Evolutionary conservation across 2,797 vertebrate genomes (phyloP), one percentile per base, ranked within the genome.

Genomic region (Syngnathus acus): DNA sequence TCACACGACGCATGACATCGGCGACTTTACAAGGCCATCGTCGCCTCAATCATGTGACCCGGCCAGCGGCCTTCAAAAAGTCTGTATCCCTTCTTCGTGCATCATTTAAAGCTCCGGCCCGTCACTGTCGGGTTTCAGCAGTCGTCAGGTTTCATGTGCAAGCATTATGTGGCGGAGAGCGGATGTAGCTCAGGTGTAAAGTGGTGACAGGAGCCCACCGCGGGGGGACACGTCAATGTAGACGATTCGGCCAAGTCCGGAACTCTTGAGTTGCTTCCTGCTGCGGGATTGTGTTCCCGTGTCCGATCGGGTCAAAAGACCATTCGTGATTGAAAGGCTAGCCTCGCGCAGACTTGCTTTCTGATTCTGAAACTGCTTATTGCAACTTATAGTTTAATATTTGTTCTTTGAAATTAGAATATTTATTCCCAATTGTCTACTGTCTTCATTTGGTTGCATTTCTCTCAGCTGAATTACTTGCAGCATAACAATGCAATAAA

Each of bases 41-140:
- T 62, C 42, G n/a, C 39, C n/a, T 61, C n/a, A 6, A 21, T 21
- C 40, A 1, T 61, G 55, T 58, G 55, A 58, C 32, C 54, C 3
- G 55, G 14, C 16, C 1, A 2, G 26, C 19, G 13, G 59, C 59
- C 59, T 61, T 39, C 5, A 62, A 26, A 58, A 47, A 16, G 17
- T 76, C 32, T 42, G 60, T 66, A 69, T 73, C 64, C 62, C 69
- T 64, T 74, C 79, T 84, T 77, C 77, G 64, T 81, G 74, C 81
- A 78, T 82, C 71, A 84, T 80, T 84, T 80, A 81, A 75, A 80
- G 38, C 73, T 68, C 68, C 67, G 57, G 32, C 63, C 61, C 61
- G 45, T 68, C 73, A 67, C 84, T 83, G 86, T 83, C 84, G 78
- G 84, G 82, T 86, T 82, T 84, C 84, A 86, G 53, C 70, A 70